Conservation (phyloP, 2,113 vertebrate genomes). For the Ursus arctos region DNA sequence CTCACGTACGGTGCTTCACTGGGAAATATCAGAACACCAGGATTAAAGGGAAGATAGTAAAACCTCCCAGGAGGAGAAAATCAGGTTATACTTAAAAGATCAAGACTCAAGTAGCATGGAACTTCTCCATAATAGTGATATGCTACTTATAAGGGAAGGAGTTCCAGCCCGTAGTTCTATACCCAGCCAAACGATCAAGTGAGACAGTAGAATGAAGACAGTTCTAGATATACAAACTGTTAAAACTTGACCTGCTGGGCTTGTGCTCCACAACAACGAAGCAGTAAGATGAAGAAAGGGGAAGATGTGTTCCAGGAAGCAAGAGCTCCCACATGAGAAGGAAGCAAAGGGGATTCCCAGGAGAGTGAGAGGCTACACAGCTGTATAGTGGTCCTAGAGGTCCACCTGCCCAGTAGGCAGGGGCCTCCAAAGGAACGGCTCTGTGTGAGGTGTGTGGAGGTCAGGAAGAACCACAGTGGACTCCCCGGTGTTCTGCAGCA, state of each 20-base stretch:
- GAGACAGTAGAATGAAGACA: background rate
- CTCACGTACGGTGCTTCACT: background rate
- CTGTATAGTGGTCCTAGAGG: background rate
- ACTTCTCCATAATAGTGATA: background rate
- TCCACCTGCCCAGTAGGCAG: rapidly evolving
- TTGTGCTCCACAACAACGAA: background rate
- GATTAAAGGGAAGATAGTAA: background rate
- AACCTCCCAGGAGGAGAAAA: background rate
- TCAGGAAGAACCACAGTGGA: background rate
- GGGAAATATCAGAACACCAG: conserved; percentile 25
- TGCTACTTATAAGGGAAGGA: background rate
- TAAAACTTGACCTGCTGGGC: background rate
- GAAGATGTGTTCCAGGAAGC: background rate
- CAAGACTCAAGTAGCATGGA: background rate
- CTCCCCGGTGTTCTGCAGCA: background rate
- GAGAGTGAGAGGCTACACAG: background rate
- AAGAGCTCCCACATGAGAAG: background rate
- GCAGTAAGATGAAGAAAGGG: background rate
- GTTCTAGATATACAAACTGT: background rate
- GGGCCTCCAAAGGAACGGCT: background rate
- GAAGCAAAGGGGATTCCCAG: background rate
- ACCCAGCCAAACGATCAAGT: background rate
- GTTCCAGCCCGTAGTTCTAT: background rate
- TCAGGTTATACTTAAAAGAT: background rate
- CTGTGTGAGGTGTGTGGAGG: rapidly evolving